These are phyloP conservation scores for Eurypyga helias DNA, from an alignment of 2,113 vertebrate species.

Conservation along the genomic window DNA sequence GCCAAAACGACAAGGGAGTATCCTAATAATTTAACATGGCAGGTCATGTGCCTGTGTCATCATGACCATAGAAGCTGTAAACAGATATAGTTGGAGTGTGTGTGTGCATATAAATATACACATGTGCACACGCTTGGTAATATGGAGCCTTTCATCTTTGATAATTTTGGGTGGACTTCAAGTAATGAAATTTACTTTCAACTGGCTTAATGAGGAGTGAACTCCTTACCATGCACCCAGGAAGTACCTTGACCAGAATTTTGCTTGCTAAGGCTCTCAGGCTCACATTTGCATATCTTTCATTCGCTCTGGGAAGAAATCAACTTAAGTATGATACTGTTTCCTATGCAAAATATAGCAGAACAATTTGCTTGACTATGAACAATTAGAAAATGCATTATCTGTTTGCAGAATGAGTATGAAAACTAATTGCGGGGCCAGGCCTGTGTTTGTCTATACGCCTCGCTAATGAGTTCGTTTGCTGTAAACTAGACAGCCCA, in stretches of 20 bases:
- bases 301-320: neutral
- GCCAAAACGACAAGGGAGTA: neutral
- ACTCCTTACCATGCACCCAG: neutral
- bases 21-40: neutral
- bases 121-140: accelerated
- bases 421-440: neutral
- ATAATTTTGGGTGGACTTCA: neutral
- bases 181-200: neutral
- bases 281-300: neutral
- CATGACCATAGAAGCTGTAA: neutral
- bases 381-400: neutral
- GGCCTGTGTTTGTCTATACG: neutral
- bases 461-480: neutral
- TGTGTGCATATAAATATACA: neutral
- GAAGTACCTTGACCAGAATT: neutral
- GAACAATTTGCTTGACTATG: neutral
- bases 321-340: neutral
- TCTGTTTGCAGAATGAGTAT: neutral
- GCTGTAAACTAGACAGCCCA: slow-evolving; percentile 27
- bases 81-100: neutral
- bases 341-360: neutral
- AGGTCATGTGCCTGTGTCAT: neutral
- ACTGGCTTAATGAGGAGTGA: neutral
- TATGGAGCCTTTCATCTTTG: neutral
- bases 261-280: neutral